Evolutionary conservation across 2,797 vertebrate species (phyloP).

Genomic region (Atherinosoma microstoma): DNA sequence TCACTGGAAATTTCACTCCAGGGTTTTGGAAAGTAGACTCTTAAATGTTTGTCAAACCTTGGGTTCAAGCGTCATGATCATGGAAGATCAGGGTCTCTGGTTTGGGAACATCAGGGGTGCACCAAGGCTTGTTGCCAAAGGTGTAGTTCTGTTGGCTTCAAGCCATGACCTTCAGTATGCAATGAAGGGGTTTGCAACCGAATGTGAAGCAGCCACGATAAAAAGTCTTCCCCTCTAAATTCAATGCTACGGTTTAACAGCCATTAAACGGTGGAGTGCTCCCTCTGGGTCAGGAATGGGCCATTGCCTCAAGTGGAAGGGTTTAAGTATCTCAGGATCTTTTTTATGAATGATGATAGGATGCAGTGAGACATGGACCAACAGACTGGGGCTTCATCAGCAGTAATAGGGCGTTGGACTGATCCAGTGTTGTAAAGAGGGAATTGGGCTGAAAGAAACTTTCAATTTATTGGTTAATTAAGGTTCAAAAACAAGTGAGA

Average conservation of each 20-base stretch:
- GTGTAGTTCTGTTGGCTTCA: background rate
- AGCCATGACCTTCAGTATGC: background rate
- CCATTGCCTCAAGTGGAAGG: background rate
- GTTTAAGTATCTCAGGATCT: background rate
- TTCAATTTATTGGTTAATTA: background rate
- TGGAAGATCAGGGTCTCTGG: background rate
- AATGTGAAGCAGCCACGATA: background rate
- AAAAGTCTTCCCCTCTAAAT: background rate
- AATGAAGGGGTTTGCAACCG: background rate
- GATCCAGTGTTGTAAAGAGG: background rate
- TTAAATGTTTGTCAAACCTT: background rate
- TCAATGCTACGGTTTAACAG: background rate
- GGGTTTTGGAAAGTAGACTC: background rate
- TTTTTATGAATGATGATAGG: background rate
- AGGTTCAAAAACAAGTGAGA: background rate
- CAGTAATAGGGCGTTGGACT: background rate
- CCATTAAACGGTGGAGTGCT: background rate
- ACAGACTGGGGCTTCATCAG: background rate
- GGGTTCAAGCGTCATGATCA: background rate
- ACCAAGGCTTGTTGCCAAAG: background rate
- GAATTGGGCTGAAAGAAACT: background rate
- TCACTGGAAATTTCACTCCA: too few species aligned
- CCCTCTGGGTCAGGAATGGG: background rate
- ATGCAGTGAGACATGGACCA: background rate
- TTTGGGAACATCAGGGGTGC: background rate